Conservation (phyloP, 2,888 invertebrate genomes). For the Sthenelais limicola region DNA sequence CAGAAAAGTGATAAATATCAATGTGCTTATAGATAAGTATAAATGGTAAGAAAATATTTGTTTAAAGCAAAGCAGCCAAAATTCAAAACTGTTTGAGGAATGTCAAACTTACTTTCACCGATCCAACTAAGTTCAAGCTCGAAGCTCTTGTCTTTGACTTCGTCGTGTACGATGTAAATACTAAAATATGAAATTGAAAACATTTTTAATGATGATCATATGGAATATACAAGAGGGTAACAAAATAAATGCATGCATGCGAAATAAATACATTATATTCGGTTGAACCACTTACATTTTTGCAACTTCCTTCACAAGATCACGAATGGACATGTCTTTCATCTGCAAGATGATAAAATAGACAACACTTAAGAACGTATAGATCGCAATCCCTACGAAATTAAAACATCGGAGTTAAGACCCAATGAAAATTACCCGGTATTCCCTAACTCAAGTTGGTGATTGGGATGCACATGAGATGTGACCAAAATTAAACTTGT, state of each 20-base stretch:
- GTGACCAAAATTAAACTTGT: too few relatives aligned
- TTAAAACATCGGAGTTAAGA: too few relatives aligned
- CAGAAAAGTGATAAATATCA: background rate
- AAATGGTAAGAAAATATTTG: conserved; percentile 1
- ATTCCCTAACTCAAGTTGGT: too few relatives aligned
- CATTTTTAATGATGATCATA: background rate
- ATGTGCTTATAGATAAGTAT: background rate
- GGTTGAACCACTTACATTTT: conserved; percentile 80
- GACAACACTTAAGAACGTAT: too few relatives aligned
- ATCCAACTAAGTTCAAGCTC: conserved; percentile 97
- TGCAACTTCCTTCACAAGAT: conserved; percentile 94
- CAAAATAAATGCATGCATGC: too few relatives aligned
- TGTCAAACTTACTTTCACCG: conserved; percentile 76
- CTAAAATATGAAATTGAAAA: conserved; percentile 56
- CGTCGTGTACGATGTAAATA: conserved; percentile 76
- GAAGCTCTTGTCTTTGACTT: conserved; percentile 96
- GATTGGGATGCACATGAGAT: too few relatives aligned
- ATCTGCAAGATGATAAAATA: too few relatives aligned
- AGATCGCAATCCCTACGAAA: too few relatives aligned
- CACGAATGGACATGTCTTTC: conserved; percentile 85
- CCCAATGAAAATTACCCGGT: too few relatives aligned
- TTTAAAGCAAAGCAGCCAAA: background rate
- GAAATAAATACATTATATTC: background rate
- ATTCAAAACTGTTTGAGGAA: background rate
- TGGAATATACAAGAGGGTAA: background rate